These are phyloP conservation scores for Tinamus guttatus DNA, from an alignment of 2,113 vertebrate species.

Conservation along the genomic window DNA sequence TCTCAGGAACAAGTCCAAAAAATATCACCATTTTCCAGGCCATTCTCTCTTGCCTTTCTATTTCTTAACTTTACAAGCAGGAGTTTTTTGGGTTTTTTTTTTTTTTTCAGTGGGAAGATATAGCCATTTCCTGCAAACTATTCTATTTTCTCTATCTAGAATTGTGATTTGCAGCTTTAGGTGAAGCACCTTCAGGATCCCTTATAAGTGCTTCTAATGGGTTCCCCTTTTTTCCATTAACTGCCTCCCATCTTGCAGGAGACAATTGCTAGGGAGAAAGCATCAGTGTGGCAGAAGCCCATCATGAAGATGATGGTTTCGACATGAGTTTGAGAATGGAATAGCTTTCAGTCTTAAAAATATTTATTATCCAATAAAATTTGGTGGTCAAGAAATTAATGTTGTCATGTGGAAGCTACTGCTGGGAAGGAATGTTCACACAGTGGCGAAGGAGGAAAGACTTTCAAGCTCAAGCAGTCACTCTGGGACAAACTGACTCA, in stretches of 20 bases:
- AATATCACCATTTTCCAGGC: not conserved
- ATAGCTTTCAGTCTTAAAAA: slow-evolving; percentile 3
- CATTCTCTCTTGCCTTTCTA: not conserved
- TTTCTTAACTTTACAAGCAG: not conserved
- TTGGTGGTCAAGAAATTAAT: slow-evolving; percentile 37
- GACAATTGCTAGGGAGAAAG: not conserved
- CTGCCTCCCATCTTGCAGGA: not conserved
- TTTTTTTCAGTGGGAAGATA: not conserved
- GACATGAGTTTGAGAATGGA: not conserved
- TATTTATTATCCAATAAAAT: slow-evolving; percentile 20
- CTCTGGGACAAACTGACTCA: not conserved
- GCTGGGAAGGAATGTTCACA: slow-evolving; percentile 13
- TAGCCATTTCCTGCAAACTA: not conserved
- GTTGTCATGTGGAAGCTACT: slow-evolving; percentile 46
- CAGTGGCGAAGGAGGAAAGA: not conserved
- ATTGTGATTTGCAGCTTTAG: not conserved
- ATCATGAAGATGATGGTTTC: not conserved
- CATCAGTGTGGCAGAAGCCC: not conserved
- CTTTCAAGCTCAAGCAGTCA: not conserved
- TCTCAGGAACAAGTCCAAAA: not conserved
- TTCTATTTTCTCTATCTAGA: not conserved
- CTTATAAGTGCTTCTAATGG: not conserved
- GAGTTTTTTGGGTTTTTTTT: too few relatives aligned
- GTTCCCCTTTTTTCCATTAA: not conserved
- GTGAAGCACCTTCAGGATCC: not conserved